Base-by-base conservation (phyloP, 2,797 vertebrate species). In the Xyrichtys novacula region DNA sequence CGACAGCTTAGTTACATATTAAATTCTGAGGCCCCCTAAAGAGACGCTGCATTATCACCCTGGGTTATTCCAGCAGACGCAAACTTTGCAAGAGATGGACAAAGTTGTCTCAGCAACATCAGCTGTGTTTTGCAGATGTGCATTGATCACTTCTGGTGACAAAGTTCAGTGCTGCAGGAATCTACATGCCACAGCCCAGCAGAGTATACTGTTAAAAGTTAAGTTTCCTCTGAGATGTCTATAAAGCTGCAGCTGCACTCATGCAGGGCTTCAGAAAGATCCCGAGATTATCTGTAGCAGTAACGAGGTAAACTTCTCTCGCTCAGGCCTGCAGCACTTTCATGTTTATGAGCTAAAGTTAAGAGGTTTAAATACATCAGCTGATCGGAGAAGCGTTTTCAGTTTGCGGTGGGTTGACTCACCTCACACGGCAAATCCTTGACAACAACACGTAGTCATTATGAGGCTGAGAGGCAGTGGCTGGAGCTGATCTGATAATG, bases 401-500 rank as follows among this genome's bases (percentile, higher is more conserved):
- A 59, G 60, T 36, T 52, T 20, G 38, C 32, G 6, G 49, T 71
- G 29, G 29, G 20, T 34, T 36, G 67, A 81, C 89, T 89, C 87
- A 87, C 86, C 85, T 75, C 81, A 44, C 56, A 9, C 56, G 59
- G 56, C 38, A 17, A 65, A 29, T 70, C 71, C 55, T 59, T 40
- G 43, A 71, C 71, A 72, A 69, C 83, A 80, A 81, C 81, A 74
- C 61, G 76, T 1, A 60, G 65, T 72, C 43, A 39, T 23, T 71
- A 19, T 44, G 19, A 44, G 66, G 19, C 36, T 52, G 32, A 3
- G 53, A 61, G 10, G 61, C 57, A 7, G 73, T 25, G 63, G 42
- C 77, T 74, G 56, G 68, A 72, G 52, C 71, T 62, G 80, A 77
- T 83, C 77, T 48, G 77, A 26, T 42, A 78, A 52, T 2, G 73